Base-by-base conservation (phyloP, 2,888 invertebrate species). In the Idaea aversata region DNA sequence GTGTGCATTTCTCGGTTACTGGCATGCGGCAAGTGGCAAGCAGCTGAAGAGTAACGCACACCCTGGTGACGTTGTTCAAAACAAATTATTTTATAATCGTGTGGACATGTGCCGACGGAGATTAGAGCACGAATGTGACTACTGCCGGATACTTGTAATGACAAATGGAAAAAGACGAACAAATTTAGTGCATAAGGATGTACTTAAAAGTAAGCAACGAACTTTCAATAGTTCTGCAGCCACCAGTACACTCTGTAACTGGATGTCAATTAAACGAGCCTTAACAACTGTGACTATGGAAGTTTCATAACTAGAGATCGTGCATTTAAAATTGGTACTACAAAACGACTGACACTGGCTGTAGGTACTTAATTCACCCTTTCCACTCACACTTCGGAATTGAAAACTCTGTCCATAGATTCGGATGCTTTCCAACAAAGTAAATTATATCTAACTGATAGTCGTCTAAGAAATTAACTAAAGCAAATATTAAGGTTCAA, bases 211-310 rank as follows among this genome's bases (percentile, higher is more conserved):
- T 77, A 73, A 70, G 72, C 74, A 77, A 82, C 82, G 85, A 82
- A 84, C 87, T 89, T 87, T 85, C 85, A 85, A 85, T 77, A 81
- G 83, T 83, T 80, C 79, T 81, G 81, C 88, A 82, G 77, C 79
- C 74, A 77, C 78, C 72, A 72, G 68, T 70, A 63, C 75, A 77
- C 72, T 76, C 73, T 77, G 77, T 77, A 82, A 86, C 84, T 84
- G 86, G 85, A 84, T 86, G 91, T 91, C 91, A 91, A 91, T 92
- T 92, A 91, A 75, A 75, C 77, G 77, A 86, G 91, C 90, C 91
- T 91, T 90, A 87, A 84, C 84, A 83, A 77, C 85, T 80, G 83
- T 78, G 79, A 82, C 84, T 82, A 81, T 83, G 85, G 80, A 85
- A 84, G 85, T 80, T 79, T 83, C 83, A 82, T 79, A 77, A 78